Percentiles rank a stretch among this genome's conserved stretches.
Evolutionary conservation across 2,888 invertebrate genomes (phyloP).

Genomic region (Tridacna crocea): DNA sequence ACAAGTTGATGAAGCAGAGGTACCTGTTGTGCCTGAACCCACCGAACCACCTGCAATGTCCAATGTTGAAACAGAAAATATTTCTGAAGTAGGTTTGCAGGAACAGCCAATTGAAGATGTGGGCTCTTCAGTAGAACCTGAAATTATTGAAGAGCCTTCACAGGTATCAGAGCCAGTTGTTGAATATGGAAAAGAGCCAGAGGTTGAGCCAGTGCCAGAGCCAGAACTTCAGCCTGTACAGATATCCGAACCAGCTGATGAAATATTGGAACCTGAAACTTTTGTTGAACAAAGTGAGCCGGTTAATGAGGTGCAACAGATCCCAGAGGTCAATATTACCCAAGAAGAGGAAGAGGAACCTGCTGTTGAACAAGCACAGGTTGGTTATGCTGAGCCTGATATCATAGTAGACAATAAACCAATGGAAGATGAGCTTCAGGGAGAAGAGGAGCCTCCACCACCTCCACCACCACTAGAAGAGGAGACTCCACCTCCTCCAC

Average conservation of each 20-base stretch:
- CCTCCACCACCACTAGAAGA: constrained; percentile 58
- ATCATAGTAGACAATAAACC: constrained; percentile 57
- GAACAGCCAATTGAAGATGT: constrained; percentile 15
- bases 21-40: constrained; percentile 12
- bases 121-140: constrained; percentile 27
- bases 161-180: constrained; percentile 16
- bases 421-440: constrained; percentile 52
- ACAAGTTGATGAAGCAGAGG: constrained; percentile 23
- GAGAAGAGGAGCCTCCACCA: constrained; percentile 51
- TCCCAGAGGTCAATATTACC: constrained; percentile 21
- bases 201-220: constrained; percentile 24
- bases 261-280: constrained; percentile 11
- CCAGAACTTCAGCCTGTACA: constrained; percentile 4
- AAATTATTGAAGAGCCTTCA: constrained; percentile 17
- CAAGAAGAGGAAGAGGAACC: constrained; percentile 30
- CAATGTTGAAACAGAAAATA: constrained; percentile 5
- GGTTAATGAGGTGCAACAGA: constrained; percentile 8
- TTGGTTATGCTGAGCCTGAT: constrained; percentile 56
- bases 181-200: constrained; percentile 20
- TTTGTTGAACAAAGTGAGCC: not conserved
- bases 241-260: constrained; percentile 6
- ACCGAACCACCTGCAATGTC: constrained; percentile 2
- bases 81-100: constrained; percentile 1
- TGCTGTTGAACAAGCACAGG: constrained; percentile 32
- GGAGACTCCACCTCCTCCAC: constrained; percentile 61